phyloP scores from a whole-genome alignment of 2,113 vertebrate species.

The Phylloscopus whistleri region DNA sequence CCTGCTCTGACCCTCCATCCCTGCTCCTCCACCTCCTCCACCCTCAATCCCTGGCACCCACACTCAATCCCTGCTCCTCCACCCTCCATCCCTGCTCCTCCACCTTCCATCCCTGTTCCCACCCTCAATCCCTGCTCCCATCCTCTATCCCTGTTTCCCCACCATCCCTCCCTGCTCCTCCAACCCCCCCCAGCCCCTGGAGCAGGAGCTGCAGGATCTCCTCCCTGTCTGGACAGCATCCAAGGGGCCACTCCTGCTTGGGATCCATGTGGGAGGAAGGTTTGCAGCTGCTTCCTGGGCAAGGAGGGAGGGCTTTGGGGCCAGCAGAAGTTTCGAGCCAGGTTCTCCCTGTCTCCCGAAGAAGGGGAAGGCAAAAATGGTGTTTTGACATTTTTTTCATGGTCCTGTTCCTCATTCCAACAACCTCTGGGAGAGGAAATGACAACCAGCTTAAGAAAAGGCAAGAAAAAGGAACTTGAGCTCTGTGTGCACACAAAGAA shows the following conservation, averaged over 20 bases:
- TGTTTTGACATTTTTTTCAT: neutral
- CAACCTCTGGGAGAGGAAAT: slow-evolving; percentile 30
- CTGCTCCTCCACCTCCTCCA: too few species aligned
- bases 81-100: neutral
- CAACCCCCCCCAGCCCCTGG: neutral
- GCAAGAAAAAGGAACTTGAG: slow-evolving; percentile 16
- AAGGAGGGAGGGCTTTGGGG: neutral
- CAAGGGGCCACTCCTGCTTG: neutral
- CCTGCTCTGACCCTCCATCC: too few species aligned
- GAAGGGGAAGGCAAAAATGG: neutral
- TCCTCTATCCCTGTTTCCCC: too few species aligned
- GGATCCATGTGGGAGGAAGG: neutral
- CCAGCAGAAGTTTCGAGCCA: neutral
- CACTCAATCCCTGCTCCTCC: too few species aligned
- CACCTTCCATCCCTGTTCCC: too few species aligned
- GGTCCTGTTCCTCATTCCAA: neutral
- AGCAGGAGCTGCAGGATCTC: neutral
- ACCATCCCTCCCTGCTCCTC: neutral
- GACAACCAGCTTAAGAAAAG: neutral
- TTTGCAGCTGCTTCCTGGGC: neutral
- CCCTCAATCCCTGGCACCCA: too few species aligned
- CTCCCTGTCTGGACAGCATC: neutral
- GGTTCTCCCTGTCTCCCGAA: neutral
- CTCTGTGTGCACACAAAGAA: neutral
- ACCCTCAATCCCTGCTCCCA: too few species aligned